phyloP scores from a whole-genome alignment of 1,140 invertebrate genomes.

The Tetragonula clypearis region DNA sequence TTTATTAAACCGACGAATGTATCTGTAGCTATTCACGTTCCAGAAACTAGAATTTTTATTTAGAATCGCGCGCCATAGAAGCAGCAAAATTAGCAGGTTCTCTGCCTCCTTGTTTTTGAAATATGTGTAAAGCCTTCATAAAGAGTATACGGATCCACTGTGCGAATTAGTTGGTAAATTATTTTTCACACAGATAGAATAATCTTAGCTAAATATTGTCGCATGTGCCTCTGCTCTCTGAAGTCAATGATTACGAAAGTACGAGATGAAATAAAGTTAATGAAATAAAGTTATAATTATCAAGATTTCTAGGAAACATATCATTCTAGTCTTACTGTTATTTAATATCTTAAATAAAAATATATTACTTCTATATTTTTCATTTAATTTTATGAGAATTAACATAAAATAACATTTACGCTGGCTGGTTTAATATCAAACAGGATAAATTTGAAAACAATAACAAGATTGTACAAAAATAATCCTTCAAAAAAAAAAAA shows the following conservation, averaged over 20 bases:
- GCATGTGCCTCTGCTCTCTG: not conserved
- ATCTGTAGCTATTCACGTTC: not conserved
- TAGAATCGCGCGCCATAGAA: not conserved
- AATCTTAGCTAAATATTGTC: not conserved
- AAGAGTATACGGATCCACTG: not conserved
- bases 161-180: not conserved
- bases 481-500: not conserved
- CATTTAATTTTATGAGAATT: not conserved
- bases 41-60: conserved; percentile 1
- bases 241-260: not conserved
- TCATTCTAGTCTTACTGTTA: too few species aligned
- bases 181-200: not conserved
- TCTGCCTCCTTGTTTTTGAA: not conserved
- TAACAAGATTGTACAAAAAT: not conserved
- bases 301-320: not conserved
- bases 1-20: not conserved
- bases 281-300: not conserved
- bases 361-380: not conserved
- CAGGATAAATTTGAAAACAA: not conserved
- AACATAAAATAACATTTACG: not conserved
- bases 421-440: not conserved
- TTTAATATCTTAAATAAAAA: too few species aligned
- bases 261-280: too few species aligned
- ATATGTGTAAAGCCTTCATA: not conserved
- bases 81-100: not conserved